Conservation (phyloP, 2,797 vertebrate species). For the Periparus ater region DNA sequence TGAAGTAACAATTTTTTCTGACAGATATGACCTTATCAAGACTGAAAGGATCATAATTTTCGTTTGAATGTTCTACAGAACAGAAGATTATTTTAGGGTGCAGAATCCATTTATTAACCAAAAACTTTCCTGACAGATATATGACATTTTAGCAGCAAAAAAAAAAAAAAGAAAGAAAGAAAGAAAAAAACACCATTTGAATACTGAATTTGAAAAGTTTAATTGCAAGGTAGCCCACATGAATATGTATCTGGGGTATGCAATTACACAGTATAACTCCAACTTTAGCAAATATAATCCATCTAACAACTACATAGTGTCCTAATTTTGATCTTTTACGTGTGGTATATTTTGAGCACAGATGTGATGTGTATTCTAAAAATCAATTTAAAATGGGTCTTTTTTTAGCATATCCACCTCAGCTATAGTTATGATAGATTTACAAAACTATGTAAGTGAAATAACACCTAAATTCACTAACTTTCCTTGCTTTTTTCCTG, state of each 20-base stretch:
- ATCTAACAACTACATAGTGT: neutral
- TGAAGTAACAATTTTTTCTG: conserved; percentile 43
- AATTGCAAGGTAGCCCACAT: conserved; percentile 11
- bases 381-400: neutral
- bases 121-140: conserved; percentile 10
- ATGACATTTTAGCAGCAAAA: neutral
- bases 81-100: conserved; percentile 4
- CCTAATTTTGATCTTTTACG: neutral
- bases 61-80: conserved; percentile 37
- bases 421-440: neutral
- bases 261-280: conserved; percentile 32
- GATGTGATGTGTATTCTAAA: neutral
- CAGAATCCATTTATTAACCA: conserved; percentile 33
- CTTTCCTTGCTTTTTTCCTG: neutral
- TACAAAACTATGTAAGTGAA: neutral
- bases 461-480: neutral
- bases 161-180: neutral
- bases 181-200: conserved; percentile 7
- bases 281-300: conserved; percentile 37
- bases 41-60: conserved; percentile 39
- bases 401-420: neutral
- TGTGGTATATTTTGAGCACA: conserved; percentile 19
- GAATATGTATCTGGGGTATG: neutral
- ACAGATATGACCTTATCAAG: conserved; percentile 60
- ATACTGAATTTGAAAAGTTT: conserved; percentile 42